Evolutionary conservation across 1,140 invertebrate genomes (phyloP), one percentile per base, ranked within the genome.

Genomic region (Meloidogyne floridensis): DNA sequence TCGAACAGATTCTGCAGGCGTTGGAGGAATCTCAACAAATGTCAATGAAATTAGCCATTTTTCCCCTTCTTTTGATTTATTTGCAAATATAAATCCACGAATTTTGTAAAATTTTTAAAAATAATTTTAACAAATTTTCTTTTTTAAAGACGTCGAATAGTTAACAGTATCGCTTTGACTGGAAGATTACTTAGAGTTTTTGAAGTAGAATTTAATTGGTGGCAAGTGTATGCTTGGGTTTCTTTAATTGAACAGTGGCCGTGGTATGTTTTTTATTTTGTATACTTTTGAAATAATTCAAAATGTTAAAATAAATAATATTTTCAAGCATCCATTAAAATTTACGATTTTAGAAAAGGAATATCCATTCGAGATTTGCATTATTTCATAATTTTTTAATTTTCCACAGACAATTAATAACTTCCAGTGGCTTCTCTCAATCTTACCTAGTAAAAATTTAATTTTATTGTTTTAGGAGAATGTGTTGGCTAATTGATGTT

Each of bases 241-340:
- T 98, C 98, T 90, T 94, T 99, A 54, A 97, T 96, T 0, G 97
- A 99, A 91, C 97, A 98, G 90, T 99, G 97, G 97, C 96, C 97
- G 0, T 96, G 96, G 77, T 79, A 8, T 15, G 6, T 53, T 13
- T 11, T 59, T 42, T 47, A 15, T 18, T 11, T 18, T 56, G n/a
- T 32, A 32, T 32, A 32, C 32, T 32, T 32, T 32, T 32, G 32
- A 32, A 32, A 32, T 32, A 32, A 32, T 32, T 32, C 32, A 32
- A 32, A 32, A 32, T 32, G 32, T 32, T 32, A 32, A 32, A 32
- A 32, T 32, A 32, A 32, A 32, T 1, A 32, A 32, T 32, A 32
- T 32, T 32, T 32, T 32, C 2, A 2, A 1, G 1, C 1, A 32
- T 32, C 32, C 32, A 32, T 32, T 32, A 32, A 32, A 32, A 32